Evolutionary conservation across 2,888 invertebrate genomes (phyloP), one percentile per base, ranked within the genome.

Genomic region (Spodoptera exigua): DNA sequence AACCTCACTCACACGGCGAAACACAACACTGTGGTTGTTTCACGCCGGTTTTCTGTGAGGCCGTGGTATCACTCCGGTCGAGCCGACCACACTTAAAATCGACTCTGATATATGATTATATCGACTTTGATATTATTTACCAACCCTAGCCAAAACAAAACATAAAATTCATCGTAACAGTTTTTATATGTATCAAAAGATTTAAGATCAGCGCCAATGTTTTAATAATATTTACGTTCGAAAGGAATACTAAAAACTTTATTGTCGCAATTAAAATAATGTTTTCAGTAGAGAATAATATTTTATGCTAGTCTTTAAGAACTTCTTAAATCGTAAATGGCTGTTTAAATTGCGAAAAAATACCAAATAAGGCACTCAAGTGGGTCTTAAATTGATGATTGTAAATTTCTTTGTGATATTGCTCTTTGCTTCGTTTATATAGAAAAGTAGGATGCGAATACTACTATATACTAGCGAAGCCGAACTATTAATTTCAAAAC

Each of bases 161-260:
- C 11, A 14, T 54, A 58, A 78, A 61, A 57, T 55, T 66, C 73
- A 61, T 72, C 56, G 67, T 70, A 69, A 65, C 56, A 54, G 64
- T 72, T 72, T 76, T 78, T 78, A 67, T 68, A 55, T 61, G 57
- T 64, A 65, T 48, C 55, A 61, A 74, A 27, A 73, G 57, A 72
- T 62, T 69, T 70, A 69, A 52, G 57, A 61, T 32, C 47, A 55
- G 36, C 44, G 65, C 57, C 66, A 64, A 74, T 68, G 64, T 70
- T 70, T 64, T 60, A 45, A 64, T 69, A 69, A 67, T 67, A 72
- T 81, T 82, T 78, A 80, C 74, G 70, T 75, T 58, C 39, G 34
- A 58, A n/a, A 47, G 57, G 18, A 57, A 70, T 58, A 66, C 59
- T 70, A 60, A 63, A 68, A 72, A 63, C 55, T 67, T 77, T 70